Percentiles rank a stretch among this genome's conserved stretches.
phyloP scores from a whole-genome alignment of 1,140 invertebrate species.

The Leptopilina clavipes region DNA sequence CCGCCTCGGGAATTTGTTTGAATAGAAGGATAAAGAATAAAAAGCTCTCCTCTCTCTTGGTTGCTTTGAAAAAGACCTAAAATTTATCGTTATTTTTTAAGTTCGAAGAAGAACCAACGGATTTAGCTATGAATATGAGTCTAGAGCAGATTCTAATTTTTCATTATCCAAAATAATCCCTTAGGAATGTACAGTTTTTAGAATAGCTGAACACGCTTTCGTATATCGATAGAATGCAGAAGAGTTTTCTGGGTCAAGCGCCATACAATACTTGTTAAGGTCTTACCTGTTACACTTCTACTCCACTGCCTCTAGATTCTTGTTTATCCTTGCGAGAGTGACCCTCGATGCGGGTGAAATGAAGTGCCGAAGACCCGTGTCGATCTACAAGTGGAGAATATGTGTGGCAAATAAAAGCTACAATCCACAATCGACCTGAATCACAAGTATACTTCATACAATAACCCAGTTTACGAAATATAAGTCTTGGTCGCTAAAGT shows the following conservation, averaged over 20 bases:
- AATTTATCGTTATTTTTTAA: no score
- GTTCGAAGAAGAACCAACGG: no score
- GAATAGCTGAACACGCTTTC: no score
- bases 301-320: slow-evolving; percentile 3
- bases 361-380: slow-evolving; percentile 1
- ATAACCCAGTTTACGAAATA: slow-evolving; percentile 2
- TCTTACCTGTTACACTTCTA: slow-evolving; percentile 10
- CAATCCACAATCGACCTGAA: neutral
- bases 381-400: slow-evolving; percentile 2
- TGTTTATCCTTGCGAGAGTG: slow-evolving; percentile 13
- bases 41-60: no score
- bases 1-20: no score
- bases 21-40: no score
- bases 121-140: no score
- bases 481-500: slow-evolving; percentile 17
- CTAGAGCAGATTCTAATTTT: no score
- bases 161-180: no score
- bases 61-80: no score
- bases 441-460: neutral
- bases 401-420: neutral
- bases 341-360: neutral
- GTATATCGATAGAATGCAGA: neutral
- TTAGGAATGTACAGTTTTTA: no score
- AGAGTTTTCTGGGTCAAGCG: slow-evolving; percentile 17
- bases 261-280: neutral